These are phyloP conservation scores for Manduca sexta DNA, from an alignment of 1,140 invertebrate species.

Conservation along the genomic window DNA sequence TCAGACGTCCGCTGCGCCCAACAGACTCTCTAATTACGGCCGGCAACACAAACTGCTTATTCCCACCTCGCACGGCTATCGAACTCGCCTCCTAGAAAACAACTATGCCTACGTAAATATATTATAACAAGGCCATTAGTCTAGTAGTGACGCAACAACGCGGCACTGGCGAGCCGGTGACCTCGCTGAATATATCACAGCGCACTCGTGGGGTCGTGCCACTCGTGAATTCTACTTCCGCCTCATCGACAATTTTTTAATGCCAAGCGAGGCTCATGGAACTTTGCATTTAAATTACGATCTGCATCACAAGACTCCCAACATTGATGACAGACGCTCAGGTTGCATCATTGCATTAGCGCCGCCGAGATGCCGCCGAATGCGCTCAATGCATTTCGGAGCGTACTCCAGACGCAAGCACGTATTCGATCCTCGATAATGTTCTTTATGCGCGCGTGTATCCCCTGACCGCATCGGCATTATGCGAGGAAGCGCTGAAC, in stretches of 20 bases:
- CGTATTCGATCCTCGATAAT: slow-evolving; percentile 31
- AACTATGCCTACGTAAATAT: slow-evolving; percentile 32
- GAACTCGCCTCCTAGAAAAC: slow-evolving; percentile 40
- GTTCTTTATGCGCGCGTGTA: slow-evolving; percentile 29
- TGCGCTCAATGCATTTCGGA: slow-evolving; percentile 32
- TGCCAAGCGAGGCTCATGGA: slow-evolving; percentile 21
- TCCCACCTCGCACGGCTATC: slow-evolving; percentile 57
- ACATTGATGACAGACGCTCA: slow-evolving; percentile 27
- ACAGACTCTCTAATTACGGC: slow-evolving; percentile 52
- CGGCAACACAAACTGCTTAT: slow-evolving; percentile 44
- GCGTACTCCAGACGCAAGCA: slow-evolving; percentile 26
- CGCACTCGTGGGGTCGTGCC: slow-evolving; percentile 28
- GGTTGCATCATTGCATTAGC: slow-evolving; percentile 33
- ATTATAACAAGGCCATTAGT: slow-evolving; percentile 47
- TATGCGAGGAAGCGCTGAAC: slow-evolving; percentile 25
- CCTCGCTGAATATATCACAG: slow-evolving; percentile 46
- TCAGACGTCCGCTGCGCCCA: slow-evolving; percentile 32
- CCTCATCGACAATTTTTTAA: slow-evolving; percentile 46
- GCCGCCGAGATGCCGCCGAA: slow-evolving; percentile 18
- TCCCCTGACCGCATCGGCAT: slow-evolving; percentile 28
- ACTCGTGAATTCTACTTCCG: slow-evolving; percentile 61
- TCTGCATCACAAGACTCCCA: slow-evolving; percentile 17
- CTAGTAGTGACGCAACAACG: slow-evolving; percentile 42
- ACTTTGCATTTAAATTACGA: slow-evolving; percentile 42
- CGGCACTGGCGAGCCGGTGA: slow-evolving; percentile 28